Conservation (phyloP, 2,113 vertebrate species). For the Ctenomys sociabilis region DNA sequence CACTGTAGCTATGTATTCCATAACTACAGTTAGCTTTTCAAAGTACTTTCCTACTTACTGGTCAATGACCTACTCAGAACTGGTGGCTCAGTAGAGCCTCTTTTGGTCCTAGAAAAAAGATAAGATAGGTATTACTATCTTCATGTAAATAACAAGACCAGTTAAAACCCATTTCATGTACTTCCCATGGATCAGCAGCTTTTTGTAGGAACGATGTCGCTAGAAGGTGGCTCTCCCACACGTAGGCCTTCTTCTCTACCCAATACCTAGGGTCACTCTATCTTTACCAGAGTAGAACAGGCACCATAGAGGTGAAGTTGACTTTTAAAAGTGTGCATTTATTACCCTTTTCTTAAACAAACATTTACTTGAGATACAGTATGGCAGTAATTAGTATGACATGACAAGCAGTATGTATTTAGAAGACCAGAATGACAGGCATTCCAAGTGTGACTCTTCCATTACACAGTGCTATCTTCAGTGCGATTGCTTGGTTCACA, state of each 20-base stretch:
- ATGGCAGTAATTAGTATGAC: no score
- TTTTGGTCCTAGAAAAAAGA: not conserved
- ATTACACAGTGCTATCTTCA: no score
- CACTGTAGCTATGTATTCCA: not conserved
- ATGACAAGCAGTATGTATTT: no score
- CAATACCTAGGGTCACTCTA: not conserved
- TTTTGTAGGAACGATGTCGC: not conserved
- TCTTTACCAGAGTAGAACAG: not conserved
- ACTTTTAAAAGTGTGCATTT: not conserved
- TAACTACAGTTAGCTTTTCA: constrained; percentile 10
- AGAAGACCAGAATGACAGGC: no score
- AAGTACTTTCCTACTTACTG: not conserved
- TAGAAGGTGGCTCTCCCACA: not conserved
- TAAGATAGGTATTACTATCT: not conserved
- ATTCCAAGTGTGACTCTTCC: no score
- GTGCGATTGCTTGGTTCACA: no score
- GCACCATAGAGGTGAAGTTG: not conserved
- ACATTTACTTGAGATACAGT: no score
- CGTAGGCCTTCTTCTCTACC: not conserved
- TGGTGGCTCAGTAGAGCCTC: not conserved
- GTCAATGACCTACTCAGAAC: not conserved
- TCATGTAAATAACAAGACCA: not conserved
- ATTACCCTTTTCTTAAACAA: no score
- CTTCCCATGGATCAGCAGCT: not conserved
- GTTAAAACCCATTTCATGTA: not conserved